Evolutionary conservation across 2,888 invertebrate species (phyloP), one percentile per base, ranked within the genome.

Genomic region (Yponomeuta evonymella): DNA sequence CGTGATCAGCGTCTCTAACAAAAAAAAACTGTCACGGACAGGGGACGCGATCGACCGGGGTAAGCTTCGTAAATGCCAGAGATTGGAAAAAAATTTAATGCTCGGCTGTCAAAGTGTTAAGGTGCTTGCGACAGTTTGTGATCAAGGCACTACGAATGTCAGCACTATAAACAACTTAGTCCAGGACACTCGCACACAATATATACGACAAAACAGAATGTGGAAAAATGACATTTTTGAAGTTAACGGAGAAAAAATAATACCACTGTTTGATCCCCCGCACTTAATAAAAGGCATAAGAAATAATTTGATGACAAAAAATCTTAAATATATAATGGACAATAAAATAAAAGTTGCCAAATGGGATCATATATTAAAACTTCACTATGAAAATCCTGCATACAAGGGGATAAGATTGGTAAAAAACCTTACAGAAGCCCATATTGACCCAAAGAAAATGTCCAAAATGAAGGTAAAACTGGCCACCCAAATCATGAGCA

Each of bases 101-200:
- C n/a, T n/a, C n/a, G n/a, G n/a, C n/a, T n/a, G n/a, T n/a, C n/a
- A n/a, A n/a, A n/a, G n/a, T n/a, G n/a, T 79, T 8, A 76, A 72
- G 36, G 75, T 79, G 5, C 72, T 78, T 5, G 77, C 75, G 23
- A 75, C 76, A 9, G 73, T 78, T 2, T 78, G 77, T 71, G 75
- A 78, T 62, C 77, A 80, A 71, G 77, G 77, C n/a, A 71, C 78
- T 8, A 75, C 74, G 48, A 79, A 78, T 70, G 48, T 70, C 0
- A 67, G 74, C 3, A 73, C 74, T 9, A 70, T 78, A 1, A 78
- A 77, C 71, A 66, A 70, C 11, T 58, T 79, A 15, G 67, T 77
- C 0, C 23, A 79, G 64, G 76, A 79, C 67, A 73, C 76, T 48
- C 12, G 73, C 29, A 72, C 68, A 6, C 65, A 36, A 29, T 58